Conservation (phyloP, 2,888 invertebrate species). For the Clusia tigrina region DNA sequence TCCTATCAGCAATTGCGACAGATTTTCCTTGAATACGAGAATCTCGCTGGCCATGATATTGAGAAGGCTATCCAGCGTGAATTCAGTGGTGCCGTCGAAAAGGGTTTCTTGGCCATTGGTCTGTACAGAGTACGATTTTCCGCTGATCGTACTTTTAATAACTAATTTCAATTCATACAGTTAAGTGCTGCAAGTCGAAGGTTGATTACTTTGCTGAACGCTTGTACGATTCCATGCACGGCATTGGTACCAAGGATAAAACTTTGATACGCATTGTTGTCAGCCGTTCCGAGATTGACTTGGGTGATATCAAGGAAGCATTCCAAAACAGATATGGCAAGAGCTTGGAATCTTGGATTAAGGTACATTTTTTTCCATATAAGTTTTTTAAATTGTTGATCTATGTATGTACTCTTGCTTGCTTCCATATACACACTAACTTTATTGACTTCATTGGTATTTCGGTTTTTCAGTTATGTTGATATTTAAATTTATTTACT, state of each 20-base stretch:
- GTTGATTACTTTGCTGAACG: conserved; percentile 92
- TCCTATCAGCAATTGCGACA: conserved; percentile 88
- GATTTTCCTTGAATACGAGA: conserved; percentile 86
- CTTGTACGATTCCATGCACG: conserved; percentile 89
- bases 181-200: conserved; percentile 88
- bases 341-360: conserved; percentile 83
- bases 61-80: conserved; percentile 86
- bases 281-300: conserved; percentile 89
- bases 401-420: no score
- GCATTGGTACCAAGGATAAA: conserved; percentile 86
- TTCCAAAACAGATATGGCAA: conserved; percentile 86
- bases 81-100: conserved; percentile 86
- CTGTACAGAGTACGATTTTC: conserved; percentile 4
- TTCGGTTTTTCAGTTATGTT: no score
- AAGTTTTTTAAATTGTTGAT: no score
- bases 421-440: no score
- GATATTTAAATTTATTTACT: no score
- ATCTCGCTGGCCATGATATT: conserved; percentile 81
- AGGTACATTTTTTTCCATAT: conserved; percentile 73
- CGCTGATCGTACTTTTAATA: conserved; percentile 14
- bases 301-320: conserved; percentile 91
- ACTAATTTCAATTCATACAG: conserved; percentile 63
- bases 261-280: conserved; percentile 91
- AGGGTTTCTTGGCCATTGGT: conserved; percentile 90
- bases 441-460: no score